phyloP scores from a whole-genome alignment of 2,797 vertebrate genomes.

The Furcifer pardalis region DNA sequence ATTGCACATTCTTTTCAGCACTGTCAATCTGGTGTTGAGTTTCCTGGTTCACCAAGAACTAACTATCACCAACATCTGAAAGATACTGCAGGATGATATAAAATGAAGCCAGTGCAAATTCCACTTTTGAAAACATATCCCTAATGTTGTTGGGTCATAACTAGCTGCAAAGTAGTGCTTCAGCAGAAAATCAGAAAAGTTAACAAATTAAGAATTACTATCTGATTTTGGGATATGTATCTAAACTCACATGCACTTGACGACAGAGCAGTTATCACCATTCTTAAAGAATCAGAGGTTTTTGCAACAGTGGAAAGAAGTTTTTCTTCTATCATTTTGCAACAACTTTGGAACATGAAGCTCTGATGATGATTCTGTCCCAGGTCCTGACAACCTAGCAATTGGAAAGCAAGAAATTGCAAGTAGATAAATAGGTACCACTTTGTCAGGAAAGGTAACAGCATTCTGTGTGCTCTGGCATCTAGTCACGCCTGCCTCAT shows the following conservation, averaged over 20 bases:
- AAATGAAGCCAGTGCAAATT: not conserved
- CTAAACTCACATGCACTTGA: not conserved
- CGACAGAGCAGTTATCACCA: not conserved
- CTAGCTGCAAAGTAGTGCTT: not conserved
- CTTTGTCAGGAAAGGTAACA: no score
- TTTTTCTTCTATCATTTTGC: not conserved
- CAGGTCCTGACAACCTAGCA: no score
- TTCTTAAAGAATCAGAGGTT: not conserved
- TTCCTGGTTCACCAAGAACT: not conserved
- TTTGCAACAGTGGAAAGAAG: conserved; percentile 1
- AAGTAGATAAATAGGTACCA: no score
- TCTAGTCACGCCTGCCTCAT: no score
- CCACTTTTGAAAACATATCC: not conserved
- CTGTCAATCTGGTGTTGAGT: no score
- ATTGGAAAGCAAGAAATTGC: no score
- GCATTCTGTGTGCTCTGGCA: no score
- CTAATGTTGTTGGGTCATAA: not conserved
- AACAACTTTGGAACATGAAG: conserved; percentile 22
- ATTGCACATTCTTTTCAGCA: not conserved
- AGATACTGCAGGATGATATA: not conserved
- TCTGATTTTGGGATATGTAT: not conserved
- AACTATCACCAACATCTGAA: not conserved
- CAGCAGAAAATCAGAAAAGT: conserved; percentile 5
- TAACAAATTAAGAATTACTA: not conserved
- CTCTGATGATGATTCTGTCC: fast-evolving